These are phyloP conservation scores for Pseudorectes ferrugineus DNA, from an alignment of 2,113 vertebrate genomes.

Conservation along the genomic window DNA sequence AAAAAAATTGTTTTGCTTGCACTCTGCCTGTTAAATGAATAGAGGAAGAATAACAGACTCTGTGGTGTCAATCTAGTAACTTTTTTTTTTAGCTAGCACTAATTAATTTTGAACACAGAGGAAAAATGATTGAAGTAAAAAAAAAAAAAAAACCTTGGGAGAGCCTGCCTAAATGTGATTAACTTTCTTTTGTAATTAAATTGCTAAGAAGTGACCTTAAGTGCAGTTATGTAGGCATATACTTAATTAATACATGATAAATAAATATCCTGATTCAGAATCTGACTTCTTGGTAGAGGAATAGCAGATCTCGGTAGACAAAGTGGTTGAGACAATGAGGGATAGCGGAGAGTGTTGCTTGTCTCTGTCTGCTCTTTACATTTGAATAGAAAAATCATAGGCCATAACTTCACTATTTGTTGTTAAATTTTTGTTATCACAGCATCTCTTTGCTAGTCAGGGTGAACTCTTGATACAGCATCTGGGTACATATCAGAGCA, in stretches of 20 bases:
- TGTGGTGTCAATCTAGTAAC: background rate
- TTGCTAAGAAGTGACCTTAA: slow-evolving; percentile 49
- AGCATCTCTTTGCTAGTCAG: background rate
- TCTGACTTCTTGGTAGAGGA: background rate
- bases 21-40: background rate
- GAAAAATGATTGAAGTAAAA: background rate
- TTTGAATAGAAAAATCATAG: background rate
- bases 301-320: background rate
- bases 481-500: background rate
- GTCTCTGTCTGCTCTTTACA: background rate
- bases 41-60: background rate
- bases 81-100: background rate
- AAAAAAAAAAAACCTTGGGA: background rate
- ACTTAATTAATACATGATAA: slow-evolving; percentile 57
- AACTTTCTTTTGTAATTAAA: slow-evolving; percentile 65
- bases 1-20: background rate
- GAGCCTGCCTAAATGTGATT: slow-evolving; percentile 31
- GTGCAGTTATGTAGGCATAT: slow-evolving; percentile 48
- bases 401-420: background rate
- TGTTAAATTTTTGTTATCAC: background rate
- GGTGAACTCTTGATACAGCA: background rate
- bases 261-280: slow-evolving; percentile 20
- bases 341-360: background rate
- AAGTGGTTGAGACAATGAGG: background rate
- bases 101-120: slow-evolving; percentile 18